A percentile compares a stretch with the other conserved stretches of the same genome.
Evolutionary conservation across 2,797 vertebrate species (phyloP).

Genomic region (Heliangelus exortis): DNA sequence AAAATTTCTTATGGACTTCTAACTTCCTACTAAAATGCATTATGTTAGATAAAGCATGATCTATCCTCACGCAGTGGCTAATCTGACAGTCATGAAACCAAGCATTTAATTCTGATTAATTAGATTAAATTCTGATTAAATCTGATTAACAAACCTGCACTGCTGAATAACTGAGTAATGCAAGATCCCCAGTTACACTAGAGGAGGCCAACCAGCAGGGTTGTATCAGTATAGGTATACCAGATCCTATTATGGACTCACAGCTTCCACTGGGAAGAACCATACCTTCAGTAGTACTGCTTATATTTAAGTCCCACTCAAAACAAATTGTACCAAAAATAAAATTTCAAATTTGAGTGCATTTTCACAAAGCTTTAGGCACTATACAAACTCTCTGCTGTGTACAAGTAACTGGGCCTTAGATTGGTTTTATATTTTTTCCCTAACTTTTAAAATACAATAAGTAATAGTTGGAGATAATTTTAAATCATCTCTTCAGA

Average conservation of each 20-base stretch:
- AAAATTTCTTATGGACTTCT: background rate
- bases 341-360: background rate
- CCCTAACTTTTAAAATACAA: background rate
- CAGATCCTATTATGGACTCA: background rate
- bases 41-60: background rate
- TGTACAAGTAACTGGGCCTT: background rate
- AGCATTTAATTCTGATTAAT: background rate
- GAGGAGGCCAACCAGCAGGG: background rate
- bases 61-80: background rate
- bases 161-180: background rate
- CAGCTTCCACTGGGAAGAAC: background rate
- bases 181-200: background rate
- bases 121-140: too few species aligned
- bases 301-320: background rate
- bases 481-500: background rate
- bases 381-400: background rate
- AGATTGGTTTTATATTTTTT: background rate
- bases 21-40: background rate
- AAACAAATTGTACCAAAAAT: background rate
- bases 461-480: background rate
- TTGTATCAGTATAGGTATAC: background rate
- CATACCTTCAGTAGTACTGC: background rate
- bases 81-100: background rate
- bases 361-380: background rate
- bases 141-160: background rate